Conservation (phyloP, 2,113 vertebrate species). For the Probosciger aterrimus region DNA sequence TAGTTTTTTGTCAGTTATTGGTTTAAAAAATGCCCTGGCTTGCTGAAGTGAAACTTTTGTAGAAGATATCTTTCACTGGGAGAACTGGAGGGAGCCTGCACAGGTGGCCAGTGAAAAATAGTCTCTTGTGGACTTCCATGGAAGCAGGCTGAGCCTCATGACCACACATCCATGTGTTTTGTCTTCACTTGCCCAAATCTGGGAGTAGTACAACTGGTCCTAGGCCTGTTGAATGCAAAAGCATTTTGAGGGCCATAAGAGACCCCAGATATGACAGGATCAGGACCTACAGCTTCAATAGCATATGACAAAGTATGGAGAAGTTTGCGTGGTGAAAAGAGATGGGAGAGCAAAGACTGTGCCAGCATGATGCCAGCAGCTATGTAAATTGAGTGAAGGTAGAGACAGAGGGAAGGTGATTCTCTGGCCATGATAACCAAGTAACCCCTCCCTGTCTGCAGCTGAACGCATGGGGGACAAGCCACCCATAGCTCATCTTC, state of each 20-base stretch:
- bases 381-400: background rate
- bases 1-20: background rate
- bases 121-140: background rate
- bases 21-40: background rate
- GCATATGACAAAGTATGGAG: background rate
- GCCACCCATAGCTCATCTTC: background rate
- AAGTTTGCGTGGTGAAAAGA: background rate
- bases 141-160: background rate
- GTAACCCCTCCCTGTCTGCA: background rate
- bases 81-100: background rate
- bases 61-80: background rate
- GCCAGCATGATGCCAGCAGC: background rate
- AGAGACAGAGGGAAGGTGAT: background rate
- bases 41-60: background rate
- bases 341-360: background rate
- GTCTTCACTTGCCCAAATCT: background rate
- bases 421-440: background rate
- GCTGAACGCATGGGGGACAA: background rate
- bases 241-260: background rate
- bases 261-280: background rate
- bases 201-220: background rate
- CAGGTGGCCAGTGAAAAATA: background rate
- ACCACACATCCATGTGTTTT: rapidly evolving
- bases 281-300: background rate
- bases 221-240: background rate